Evolutionary conservation across 2,797 vertebrate genomes (phyloP).

Genomic region (Rhinophrynus dorsalis): DNA sequence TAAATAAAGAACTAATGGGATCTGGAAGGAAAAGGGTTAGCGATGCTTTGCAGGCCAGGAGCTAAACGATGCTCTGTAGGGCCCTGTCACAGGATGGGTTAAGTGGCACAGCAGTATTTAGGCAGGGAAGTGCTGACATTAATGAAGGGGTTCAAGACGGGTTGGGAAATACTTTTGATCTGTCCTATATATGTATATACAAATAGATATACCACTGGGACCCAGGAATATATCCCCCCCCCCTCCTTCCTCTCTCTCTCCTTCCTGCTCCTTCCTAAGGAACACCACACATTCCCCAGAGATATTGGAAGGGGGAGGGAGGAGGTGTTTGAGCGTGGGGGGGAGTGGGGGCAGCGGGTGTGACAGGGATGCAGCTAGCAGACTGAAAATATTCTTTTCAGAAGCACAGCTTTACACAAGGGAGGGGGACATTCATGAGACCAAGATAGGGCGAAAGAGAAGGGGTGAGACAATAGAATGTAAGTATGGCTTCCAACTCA

Average conservation of each 20-base stretch:
- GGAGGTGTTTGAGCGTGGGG: too few species aligned
- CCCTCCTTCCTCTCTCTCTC: background rate
- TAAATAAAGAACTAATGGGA: background rate
- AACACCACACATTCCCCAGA: constrained; percentile 26
- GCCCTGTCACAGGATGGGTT: background rate
- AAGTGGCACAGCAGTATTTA: too few species aligned
- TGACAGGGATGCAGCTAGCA: constrained; percentile 24
- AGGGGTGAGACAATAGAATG: too few species aligned
- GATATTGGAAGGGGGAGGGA: constrained; percentile 3
- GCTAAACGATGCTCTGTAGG: background rate
- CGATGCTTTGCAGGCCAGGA: background rate
- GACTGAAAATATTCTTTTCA: constrained; percentile 34
- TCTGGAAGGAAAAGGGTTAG: background rate
- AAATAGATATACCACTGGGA: background rate
- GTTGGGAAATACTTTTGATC: background rate
- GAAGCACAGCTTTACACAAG: constrained; percentile 13
- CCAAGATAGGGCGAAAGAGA: background rate
- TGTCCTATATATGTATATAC: background rate
- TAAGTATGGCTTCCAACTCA: too few species aligned
- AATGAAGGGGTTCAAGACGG: background rate
- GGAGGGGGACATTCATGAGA: background rate
- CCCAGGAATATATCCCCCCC: background rate
- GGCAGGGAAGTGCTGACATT: background rate
- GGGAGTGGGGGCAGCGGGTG: background rate
- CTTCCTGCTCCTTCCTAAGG: background rate